Base-by-base conservation (phyloP, 2,888 invertebrate genomes). In the Theretra japonica region DNA sequence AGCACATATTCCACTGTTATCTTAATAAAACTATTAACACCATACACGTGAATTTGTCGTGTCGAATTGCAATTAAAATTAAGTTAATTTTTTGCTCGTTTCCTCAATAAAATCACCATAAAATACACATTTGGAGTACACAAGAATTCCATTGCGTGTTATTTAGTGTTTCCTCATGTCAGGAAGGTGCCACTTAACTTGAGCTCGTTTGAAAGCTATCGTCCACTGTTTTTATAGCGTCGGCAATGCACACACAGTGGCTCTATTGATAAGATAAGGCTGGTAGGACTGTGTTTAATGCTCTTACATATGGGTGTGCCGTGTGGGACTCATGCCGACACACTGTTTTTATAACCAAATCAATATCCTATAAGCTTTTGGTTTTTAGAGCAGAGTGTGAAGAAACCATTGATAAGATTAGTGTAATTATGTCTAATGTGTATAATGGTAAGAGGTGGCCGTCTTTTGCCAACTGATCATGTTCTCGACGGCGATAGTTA, bases 81-180 rank as follows among this genome's bases (percentile, higher is more conserved):
- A 25, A 17, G n/a, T 53, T 19, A n/a, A 8, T 30, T 59, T 68
- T 69, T 72, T 72, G 69, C 69, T 19, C 59, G 48, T 59, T 72
- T 72, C 72, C 72, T 72, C 72, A 72, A 72, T 72, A 72, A 72
- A 72, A 60, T 53, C 25, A 30, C 70, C 70, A 62, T 71, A 56
- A 70, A 60, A 50, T 59, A 59, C 25, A 17, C 28, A 23, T 71
- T 70, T 70, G 23, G 21, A 48, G 15, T 23, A 65, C 65, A 65
- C 65, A 23, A 65, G 41, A 65, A 68, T 25, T 23, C 65, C 23
- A 68, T 71, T 68, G 65, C 21, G 50, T 30, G 48, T 72, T 68
- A 72, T 72, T 72, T 72, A 72, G 48, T 58, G 30, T 58, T 72
- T 72, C 71, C 71, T 68, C 48, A 41, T 41, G 33, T 57, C 65